Evolutionary conservation across 2,113 vertebrate genomes (phyloP).

Genomic region (Archilochus colubris): DNA sequence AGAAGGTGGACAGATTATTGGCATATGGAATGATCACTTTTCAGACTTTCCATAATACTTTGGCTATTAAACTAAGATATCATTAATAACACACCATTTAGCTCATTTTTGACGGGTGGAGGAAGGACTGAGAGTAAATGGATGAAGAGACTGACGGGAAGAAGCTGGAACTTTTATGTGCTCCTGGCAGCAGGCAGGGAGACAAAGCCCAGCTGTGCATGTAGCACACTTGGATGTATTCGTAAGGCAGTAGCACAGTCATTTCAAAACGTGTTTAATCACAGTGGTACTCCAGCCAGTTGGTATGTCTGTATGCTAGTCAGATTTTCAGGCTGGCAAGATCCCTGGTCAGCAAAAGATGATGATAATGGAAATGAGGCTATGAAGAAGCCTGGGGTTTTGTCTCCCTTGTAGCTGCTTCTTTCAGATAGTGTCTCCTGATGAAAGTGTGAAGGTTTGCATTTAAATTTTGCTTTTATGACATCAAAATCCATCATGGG

Average conservation of each 20-base stretch:
- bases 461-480: background rate
- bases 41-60: background rate
- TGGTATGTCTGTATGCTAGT: background rate
- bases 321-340: background rate
- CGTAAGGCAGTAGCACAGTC: background rate
- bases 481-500: background rate
- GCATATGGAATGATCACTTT: background rate
- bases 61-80: slow-evolving; percentile 5
- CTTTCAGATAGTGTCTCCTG: background rate
- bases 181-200: slow-evolving; percentile 36
- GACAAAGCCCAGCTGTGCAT: slow-evolving; percentile 45
- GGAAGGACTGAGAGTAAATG: background rate
- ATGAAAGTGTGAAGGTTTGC: background rate
- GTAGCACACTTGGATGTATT: slow-evolving; percentile 44
- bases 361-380: background rate
- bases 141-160: background rate
- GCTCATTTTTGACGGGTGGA: slow-evolving; percentile 4
- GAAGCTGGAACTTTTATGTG: background rate
- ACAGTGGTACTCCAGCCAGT: background rate
- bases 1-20: background rate
- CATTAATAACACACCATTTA: slow-evolving; percentile 9
- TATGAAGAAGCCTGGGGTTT: background rate
- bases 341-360: background rate
- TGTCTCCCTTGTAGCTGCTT: background rate
- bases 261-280: slow-evolving; percentile 45